Conservation (phyloP, 2,888 invertebrate species). For the Dryadula phaetusa region DNA sequence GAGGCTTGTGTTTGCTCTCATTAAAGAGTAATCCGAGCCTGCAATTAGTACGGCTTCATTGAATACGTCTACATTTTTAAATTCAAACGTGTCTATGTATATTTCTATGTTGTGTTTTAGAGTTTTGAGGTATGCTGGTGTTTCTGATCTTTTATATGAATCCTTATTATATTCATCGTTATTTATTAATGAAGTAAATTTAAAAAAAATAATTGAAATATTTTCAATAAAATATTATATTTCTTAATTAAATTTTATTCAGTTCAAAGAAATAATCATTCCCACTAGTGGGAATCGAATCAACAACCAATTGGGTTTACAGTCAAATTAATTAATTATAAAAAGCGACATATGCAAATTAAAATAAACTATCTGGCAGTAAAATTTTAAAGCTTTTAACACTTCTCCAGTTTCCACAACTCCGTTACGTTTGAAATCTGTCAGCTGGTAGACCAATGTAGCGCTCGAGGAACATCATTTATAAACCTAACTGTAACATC, state of each 20-base stretch:
- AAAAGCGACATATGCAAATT: no score
- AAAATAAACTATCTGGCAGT: no score
- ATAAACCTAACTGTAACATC: conserved; percentile 21
- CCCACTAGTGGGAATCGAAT: no score
- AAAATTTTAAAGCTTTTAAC: neutral
- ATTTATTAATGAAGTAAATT: no score
- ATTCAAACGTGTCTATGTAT: neutral
- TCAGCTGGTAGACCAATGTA: conserved; percentile 2
- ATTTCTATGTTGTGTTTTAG: conserved; percentile 1
- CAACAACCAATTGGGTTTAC: no score
- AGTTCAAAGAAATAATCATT: no score
- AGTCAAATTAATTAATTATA: no score
- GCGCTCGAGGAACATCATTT: conserved; percentile 18
- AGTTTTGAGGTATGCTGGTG: no score
- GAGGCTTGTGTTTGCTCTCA: conserved; percentile 13
- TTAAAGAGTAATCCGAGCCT: conserved; percentile 21
- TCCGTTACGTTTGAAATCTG: neutral
- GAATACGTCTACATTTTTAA: conserved; percentile 16
- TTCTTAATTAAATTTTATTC: no score
- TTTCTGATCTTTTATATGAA: no score
- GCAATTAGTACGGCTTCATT: conserved; percentile 24
- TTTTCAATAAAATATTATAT: no score
- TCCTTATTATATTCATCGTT: no score
- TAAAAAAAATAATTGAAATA: neutral
- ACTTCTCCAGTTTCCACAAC: neutral